These are phyloP conservation scores for Nasonia giraulti DNA, from an alignment of 1,140 invertebrate genomes.

Conservation along the genomic window DNA sequence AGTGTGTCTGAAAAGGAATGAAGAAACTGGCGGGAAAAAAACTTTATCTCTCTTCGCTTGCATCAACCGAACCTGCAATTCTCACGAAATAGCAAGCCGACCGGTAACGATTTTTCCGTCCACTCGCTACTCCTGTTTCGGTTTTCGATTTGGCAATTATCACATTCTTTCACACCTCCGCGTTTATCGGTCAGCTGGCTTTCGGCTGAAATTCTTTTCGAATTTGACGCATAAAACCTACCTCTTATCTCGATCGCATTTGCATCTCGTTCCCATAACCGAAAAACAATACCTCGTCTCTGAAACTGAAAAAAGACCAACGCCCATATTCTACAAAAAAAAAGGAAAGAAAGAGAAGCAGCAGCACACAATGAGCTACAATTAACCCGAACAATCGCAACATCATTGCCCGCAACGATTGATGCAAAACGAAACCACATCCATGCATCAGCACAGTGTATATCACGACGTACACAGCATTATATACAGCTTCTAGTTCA, in stretches of 20 bases:
- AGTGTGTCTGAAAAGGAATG: neutral
- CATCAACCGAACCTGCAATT: neutral
- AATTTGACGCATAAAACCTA: too few species aligned
- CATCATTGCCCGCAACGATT: neutral
- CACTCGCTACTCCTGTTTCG: too few species aligned
- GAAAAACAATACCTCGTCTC: neutral
- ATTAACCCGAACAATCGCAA: neutral
- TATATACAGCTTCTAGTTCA: neutral
- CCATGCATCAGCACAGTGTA: neutral
- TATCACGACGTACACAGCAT: neutral
- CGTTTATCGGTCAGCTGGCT: too few species aligned
- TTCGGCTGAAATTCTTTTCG: too few species aligned
- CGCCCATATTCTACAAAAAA: neutral
- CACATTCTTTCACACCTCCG: too few species aligned
- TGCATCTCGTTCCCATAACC: neutral
- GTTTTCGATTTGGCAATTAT: too few species aligned
- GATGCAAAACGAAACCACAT: slow-evolving; percentile 7
- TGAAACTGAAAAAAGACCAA: neutral
- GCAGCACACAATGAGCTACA: neutral
- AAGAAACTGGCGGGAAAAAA: neutral
- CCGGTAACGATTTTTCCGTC: too few species aligned
- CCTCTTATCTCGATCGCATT: neutral
- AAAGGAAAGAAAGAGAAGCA: neutral
- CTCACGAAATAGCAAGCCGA: neutral
- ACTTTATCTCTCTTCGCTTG: neutral